Percentiles rank a stretch among this genome's conserved stretches.
phyloP scores from a whole-genome alignment of 2,888 invertebrate genomes.

The Lasioglossum vierecki region DNA sequence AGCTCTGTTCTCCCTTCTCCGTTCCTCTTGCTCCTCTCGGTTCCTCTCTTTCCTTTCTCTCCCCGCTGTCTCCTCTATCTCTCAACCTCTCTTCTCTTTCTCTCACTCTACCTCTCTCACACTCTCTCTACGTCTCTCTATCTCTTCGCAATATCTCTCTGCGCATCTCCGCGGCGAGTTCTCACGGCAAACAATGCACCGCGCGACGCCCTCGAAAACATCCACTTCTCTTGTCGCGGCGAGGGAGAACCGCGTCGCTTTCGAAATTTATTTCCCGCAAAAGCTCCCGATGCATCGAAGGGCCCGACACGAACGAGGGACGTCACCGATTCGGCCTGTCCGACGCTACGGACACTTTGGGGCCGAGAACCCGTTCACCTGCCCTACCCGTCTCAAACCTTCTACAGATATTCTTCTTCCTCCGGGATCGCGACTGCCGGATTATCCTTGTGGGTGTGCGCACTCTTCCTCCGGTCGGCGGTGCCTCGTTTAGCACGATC shows the following conservation, averaged over 20 bases:
- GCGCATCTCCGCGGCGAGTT: conserved; percentile 75
- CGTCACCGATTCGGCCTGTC: conserved; percentile 57
- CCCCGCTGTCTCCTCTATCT: conserved; percentile 44
- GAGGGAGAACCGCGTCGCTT: conserved; percentile 64
- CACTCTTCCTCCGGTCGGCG: not conserved
- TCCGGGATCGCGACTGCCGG: not conserved
- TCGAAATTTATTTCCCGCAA: conserved; percentile 72
- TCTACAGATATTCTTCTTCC: not conserved
- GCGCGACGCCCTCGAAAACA: conserved; percentile 78
- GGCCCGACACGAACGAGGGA: conserved; percentile 43
- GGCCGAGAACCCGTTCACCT: conserved; percentile 40
- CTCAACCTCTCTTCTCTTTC: conserved; percentile 36
- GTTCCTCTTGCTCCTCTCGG: conserved; percentile 51
- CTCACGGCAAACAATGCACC: conserved; percentile 79
- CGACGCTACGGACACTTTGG: conserved; percentile 42
- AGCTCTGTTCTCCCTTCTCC: conserved; percentile 65
- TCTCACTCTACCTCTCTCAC: not conserved
- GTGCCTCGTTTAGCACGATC: not conserved
- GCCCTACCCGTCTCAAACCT: conserved; percentile 3
- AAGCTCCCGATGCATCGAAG: conserved; percentile 66
- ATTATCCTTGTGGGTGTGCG: not conserved
- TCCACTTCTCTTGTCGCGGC: conserved; percentile 77
- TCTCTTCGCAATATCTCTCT: conserved; percentile 76
- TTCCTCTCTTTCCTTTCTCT: conserved; percentile 39
- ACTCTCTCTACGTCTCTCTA: not conserved